phyloP scores from a whole-genome alignment of 2,797 vertebrate species.

The Diglossa cyanea region DNA sequence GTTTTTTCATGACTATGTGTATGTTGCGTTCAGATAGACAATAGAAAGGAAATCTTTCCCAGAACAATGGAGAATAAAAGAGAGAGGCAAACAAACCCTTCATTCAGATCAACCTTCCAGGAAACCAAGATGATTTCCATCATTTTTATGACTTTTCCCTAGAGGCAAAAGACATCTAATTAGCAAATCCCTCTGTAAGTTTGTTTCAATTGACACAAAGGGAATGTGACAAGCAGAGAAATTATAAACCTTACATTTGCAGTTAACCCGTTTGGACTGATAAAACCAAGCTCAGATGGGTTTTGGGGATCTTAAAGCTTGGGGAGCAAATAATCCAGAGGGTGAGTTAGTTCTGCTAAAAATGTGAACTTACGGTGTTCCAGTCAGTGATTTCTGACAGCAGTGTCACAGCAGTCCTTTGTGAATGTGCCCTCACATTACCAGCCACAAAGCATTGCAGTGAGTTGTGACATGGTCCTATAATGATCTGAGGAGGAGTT shows the following conservation, averaged over 20 bases:
- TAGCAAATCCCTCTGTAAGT: conserved; percentile 84
- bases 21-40: neutral
- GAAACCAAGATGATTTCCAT: conserved; percentile 83
- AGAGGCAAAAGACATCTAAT: conserved; percentile 84
- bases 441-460: neutral
- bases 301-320: conserved; percentile 49
- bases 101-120: conserved; percentile 73
- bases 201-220: conserved; percentile 76
- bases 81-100: conserved; percentile 43
- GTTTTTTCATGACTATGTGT: neutral
- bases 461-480: neutral
- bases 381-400: neutral
- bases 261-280: conserved; percentile 77
- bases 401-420: neutral
- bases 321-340: neutral
- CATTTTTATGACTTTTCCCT: conserved; percentile 86
- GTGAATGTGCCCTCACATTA: neutral
- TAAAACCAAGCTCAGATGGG: conserved; percentile 75
- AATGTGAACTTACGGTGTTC: neutral
- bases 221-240: conserved; percentile 82
- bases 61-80: neutral
- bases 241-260: conserved; percentile 80
- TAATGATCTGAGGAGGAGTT: neutral
- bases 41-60: neutral
- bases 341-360: conserved; percentile 9